Conservation (phyloP, 2,888 invertebrate species). For the Lamellibrachia columna region DNA sequence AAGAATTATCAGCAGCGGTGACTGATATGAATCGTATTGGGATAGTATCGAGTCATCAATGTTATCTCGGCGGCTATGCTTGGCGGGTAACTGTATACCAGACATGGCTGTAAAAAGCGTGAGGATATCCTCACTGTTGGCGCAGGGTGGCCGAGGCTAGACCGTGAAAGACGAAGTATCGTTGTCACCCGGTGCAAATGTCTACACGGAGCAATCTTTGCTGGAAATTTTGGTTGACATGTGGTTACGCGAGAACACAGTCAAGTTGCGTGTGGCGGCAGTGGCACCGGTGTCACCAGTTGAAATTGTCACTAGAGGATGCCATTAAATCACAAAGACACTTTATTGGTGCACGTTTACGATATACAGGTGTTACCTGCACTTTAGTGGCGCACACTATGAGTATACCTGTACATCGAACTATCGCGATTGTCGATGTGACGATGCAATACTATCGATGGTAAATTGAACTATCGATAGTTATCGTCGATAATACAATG, state of each 20-base stretch:
- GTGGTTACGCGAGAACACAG: not conserved
- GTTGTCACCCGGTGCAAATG: not conserved
- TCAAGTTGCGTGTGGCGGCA: not conserved
- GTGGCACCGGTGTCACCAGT: not conserved
- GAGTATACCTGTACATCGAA: not conserved
- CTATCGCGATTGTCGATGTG: too few relatives aligned
- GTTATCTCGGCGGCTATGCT: not conserved
- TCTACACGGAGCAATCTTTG: not conserved
- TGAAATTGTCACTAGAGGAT: not conserved
- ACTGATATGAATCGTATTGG: conserved; percentile 9
- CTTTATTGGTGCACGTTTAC: not conserved
- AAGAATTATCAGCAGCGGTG: not conserved
- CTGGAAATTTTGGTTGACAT: not conserved
- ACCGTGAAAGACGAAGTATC: not conserved
- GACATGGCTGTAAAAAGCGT: not conserved
- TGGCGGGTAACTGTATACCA: not conserved
- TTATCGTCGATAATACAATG: too few relatives aligned
- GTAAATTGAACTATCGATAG: too few relatives aligned
- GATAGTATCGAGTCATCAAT: not conserved
- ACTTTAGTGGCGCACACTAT: not conserved
- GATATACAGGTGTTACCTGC: not conserved
- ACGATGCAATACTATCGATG: too few relatives aligned
- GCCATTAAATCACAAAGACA: not conserved
- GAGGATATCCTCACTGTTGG: not conserved
- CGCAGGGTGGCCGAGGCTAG: not conserved